These are phyloP conservation scores for Fulmarus glacialis DNA, from an alignment of 2,113 vertebrate genomes.

Conservation along the genomic window DNA sequence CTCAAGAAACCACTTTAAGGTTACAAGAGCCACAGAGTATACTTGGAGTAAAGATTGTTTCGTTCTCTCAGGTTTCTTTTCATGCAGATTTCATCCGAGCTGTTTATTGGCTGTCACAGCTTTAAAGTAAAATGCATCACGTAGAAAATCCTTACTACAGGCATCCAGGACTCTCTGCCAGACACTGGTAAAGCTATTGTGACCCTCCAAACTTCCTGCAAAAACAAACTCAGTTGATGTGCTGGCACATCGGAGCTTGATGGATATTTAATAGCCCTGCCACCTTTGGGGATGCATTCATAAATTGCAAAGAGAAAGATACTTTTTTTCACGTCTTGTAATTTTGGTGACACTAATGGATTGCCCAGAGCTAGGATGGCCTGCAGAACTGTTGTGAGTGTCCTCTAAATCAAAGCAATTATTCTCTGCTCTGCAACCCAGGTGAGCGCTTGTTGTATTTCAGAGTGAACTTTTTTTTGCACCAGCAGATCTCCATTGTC, in stretches of 20 bases:
- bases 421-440: neutral
- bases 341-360: neutral
- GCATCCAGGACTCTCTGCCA: neutral
- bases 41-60: slow-evolving; percentile 18
- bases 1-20: neutral
- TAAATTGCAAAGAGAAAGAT: neutral
- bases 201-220: neutral
- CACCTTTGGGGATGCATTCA: neutral
- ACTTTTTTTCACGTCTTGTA: neutral
- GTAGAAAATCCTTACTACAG: neutral
- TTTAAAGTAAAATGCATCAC: slow-evolving; percentile 9
- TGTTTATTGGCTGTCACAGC: neutral
- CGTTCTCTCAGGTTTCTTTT: slow-evolving; percentile 5
- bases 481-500: neutral
- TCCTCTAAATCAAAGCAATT: neutral
- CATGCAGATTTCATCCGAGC: slow-evolving; percentile 26
- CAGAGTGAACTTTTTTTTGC: neutral
- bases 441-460: neutral
- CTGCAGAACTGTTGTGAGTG: neutral
- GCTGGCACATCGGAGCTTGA: neutral
- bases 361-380: neutral
- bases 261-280: neutral
- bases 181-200: neutral
- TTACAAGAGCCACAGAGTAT: neutral
- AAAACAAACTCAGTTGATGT: neutral